phyloP scores from a whole-genome alignment of 2,113 vertebrate species.

The Canis aureus region DNA sequence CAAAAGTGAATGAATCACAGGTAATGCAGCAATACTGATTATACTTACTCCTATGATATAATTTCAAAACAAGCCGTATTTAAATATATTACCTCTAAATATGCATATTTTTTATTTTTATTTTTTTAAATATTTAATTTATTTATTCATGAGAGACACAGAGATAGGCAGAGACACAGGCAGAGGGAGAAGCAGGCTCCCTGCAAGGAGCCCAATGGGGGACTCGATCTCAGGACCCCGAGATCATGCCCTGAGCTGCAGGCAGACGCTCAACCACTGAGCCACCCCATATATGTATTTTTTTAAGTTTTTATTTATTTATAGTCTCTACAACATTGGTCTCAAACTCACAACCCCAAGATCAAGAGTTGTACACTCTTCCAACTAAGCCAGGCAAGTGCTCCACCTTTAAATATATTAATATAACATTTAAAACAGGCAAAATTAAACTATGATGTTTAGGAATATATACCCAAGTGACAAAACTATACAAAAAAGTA shows the following conservation, averaged over 20 bases:
- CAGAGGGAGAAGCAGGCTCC: no score
- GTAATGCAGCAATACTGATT: neutral
- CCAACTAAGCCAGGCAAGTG: neutral
- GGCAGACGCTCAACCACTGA: no score
- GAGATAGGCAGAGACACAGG: no score
- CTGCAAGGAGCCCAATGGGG: no score
- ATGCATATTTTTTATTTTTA: neutral
- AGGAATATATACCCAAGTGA: neutral
- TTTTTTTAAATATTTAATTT: neutral
- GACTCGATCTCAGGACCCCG: no score
- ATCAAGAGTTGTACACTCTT: neutral
- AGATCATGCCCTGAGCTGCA: no score
- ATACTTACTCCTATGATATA: neutral
- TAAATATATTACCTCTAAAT: neutral
- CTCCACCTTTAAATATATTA: neutral
- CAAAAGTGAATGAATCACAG: neutral
- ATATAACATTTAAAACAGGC: neutral
- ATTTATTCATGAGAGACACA: no score
- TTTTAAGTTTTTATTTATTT: neutral
- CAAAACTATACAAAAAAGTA: neutral
- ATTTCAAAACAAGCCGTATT: neutral
- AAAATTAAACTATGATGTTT: neutral
- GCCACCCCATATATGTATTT: neutral
- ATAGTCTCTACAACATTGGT: neutral
- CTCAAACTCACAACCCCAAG: neutral